These are phyloP conservation scores for Idaea aversata DNA, from an alignment of 2,888 invertebrate genomes.

Conservation along the genomic window DNA sequence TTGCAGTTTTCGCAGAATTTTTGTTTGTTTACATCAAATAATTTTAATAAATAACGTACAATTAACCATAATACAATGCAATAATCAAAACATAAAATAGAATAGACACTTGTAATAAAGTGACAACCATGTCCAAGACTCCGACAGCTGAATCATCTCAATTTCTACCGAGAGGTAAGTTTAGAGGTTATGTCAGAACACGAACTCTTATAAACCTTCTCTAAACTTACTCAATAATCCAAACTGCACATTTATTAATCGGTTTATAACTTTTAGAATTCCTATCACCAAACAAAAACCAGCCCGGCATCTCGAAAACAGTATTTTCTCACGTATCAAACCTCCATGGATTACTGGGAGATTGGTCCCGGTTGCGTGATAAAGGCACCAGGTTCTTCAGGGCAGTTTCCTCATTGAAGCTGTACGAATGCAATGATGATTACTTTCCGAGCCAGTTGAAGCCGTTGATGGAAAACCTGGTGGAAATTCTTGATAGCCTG, in stretches of 20 bases:
- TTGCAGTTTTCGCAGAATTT: neutral
- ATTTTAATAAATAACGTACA: neutral
- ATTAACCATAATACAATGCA: neutral
- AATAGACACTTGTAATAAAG: neutral
- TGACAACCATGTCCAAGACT: conserved; percentile 48
- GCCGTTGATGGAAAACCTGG: conserved; percentile 48
- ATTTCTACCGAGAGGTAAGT: conserved; percentile 54
- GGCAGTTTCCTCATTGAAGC: conserved; percentile 51
- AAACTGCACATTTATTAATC: neutral
- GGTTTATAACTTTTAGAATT: conserved; percentile 54
- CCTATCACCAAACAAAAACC: conserved; percentile 55
- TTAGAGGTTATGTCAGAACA: neutral
- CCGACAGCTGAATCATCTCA: conserved; percentile 39
- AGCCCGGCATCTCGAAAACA: conserved; percentile 59
- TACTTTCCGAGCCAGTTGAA: conserved; percentile 61
- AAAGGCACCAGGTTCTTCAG: conserved; percentile 58
- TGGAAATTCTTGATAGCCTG: conserved; percentile 48
- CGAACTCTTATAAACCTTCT: neutral
- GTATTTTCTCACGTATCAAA: conserved; percentile 62
- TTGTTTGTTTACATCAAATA: neutral
- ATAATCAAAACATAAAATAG: neutral
- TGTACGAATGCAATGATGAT: conserved; percentile 56
- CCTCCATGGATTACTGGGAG: conserved; percentile 49
- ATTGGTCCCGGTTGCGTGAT: conserved; percentile 57
- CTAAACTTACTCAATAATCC: neutral